These are phyloP conservation scores for Sphaeramia orbicularis DNA, from an alignment of 2,797 vertebrate genomes.

Conservation along the genomic window DNA sequence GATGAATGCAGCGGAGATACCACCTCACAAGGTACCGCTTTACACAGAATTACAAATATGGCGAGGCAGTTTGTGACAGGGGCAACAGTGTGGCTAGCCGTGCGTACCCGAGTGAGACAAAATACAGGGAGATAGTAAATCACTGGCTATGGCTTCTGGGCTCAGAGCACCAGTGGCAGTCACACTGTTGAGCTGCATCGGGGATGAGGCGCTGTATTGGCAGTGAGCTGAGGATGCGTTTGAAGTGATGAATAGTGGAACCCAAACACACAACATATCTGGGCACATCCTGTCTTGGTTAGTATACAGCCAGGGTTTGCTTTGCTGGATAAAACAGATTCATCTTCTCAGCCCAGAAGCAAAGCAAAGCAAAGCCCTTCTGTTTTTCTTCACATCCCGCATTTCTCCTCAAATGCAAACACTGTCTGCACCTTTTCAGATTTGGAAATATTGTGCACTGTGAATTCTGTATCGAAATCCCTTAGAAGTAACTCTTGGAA, in stretches of 20 bases:
- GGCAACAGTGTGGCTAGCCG: slow-evolving; percentile 60
- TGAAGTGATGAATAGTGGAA: slow-evolving; percentile 75
- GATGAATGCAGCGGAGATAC: slow-evolving; percentile 67
- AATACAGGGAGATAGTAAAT: slow-evolving; percentile 81
- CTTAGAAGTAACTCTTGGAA: slow-evolving; percentile 30
- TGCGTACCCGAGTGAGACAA: slow-evolving; percentile 76
- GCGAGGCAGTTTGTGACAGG: slow-evolving; percentile 61
- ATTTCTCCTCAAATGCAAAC: slow-evolving; percentile 33
- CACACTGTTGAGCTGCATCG: slow-evolving; percentile 56
- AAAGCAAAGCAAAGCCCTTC: slow-evolving; percentile 34
- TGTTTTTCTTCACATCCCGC: slow-evolving; percentile 34
- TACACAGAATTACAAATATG: slow-evolving; percentile 71
- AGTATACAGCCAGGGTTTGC: slow-evolving; percentile 57
- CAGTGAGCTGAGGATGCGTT: slow-evolving; percentile 64
- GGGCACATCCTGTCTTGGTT: slow-evolving; percentile 56
- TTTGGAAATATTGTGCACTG: slow-evolving; percentile 21
- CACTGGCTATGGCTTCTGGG: slow-evolving; percentile 67
- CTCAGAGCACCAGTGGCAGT: slow-evolving; percentile 57
- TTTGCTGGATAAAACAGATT: slow-evolving; percentile 66
- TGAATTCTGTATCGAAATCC: slow-evolving; percentile 22
- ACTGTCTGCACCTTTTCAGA: slow-evolving; percentile 52
- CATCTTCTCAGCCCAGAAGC: slow-evolving; percentile 59
- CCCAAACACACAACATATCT: slow-evolving; percentile 69
- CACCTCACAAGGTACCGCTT: slow-evolving; percentile 58
- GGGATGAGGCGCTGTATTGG: slow-evolving; percentile 66